A percentile compares a stretch with the other conserved stretches of the same genome.
Evolutionary conservation across 2,888 invertebrate genomes (phyloP).

Genomic region (Erebia aethiops): DNA sequence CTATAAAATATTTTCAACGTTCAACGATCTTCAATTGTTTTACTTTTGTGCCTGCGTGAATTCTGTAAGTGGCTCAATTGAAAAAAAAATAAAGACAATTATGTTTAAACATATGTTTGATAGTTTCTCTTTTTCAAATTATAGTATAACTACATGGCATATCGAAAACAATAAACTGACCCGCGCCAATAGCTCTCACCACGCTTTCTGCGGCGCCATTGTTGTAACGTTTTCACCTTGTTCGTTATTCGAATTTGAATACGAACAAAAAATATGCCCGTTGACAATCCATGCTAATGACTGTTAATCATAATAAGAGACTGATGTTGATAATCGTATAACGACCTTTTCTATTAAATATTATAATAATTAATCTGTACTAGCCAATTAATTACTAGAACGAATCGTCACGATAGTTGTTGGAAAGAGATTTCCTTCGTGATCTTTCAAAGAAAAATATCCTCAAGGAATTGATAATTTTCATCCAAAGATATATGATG

Average conservation of each 20-base stretch:
- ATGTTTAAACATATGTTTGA: background rate
- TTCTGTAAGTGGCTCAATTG: background rate
- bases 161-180: slow-evolving; percentile 42
- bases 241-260: slow-evolving; percentile 43
- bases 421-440: too few relatives aligned
- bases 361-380: background rate
- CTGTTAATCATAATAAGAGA: background rate
- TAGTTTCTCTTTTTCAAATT: slow-evolving; percentile 22
- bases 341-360: background rate
- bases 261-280: slow-evolving; percentile 22
- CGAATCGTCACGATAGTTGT: too few relatives aligned
- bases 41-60: background rate
- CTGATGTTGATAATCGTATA: background rate
- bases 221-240: slow-evolving; percentile 58
- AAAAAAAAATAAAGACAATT: background rate
- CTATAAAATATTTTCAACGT: background rate
- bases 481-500: too few relatives aligned
- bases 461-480: too few relatives aligned
- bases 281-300: slow-evolving; percentile 24
- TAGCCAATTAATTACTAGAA: background rate
- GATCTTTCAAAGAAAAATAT: too few relatives aligned
- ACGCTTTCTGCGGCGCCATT: slow-evolving; percentile 59
- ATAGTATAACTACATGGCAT: slow-evolving; percentile 10
- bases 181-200: slow-evolving; percentile 60
- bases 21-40: slow-evolving; percentile 12